phyloP scores from a whole-genome alignment of 2,113 vertebrate genomes.

The Pampusana beccarii region DNA sequence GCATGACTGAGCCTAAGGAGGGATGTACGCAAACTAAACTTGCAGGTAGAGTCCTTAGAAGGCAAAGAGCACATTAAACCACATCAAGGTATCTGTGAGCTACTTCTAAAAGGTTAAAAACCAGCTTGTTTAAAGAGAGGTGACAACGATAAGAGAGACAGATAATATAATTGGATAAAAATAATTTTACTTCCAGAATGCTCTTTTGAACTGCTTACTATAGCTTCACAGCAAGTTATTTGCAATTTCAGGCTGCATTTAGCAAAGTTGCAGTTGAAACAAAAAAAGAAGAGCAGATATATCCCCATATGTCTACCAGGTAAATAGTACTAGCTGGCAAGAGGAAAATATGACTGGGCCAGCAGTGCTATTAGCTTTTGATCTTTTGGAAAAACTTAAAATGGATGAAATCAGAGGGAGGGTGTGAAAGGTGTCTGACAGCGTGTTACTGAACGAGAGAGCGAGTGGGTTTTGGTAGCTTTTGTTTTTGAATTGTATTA shows the following conservation, averaged over 20 bases:
- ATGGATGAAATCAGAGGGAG: not conserved
- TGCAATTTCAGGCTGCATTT: not conserved
- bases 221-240: not conserved
- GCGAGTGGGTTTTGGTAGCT: not conserved
- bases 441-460: not conserved
- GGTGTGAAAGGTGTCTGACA: not conserved
- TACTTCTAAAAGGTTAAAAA: not conserved
- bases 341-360: conserved; percentile 6
- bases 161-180: not conserved
- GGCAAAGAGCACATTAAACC: not conserved
- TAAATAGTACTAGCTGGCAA: not conserved
- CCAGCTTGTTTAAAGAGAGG: not conserved
- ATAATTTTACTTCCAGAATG: conserved; percentile 12
- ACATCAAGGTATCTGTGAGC: not conserved
- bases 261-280: not conserved
- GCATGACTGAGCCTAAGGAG: not conserved
- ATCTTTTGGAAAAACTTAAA: conserved; percentile 11
- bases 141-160: not conserved
- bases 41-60: not conserved
- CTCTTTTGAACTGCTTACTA: conserved; percentile 9
- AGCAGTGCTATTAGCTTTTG: not conserved
- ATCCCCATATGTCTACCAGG: not conserved
- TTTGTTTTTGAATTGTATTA: not conserved
- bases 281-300: not conserved
- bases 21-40: not conserved